Percentiles rank a stretch among this genome's conserved stretches.
Evolutionary conservation across 2,113 vertebrate genomes (phyloP).

Genomic region (Progne subis): DNA sequence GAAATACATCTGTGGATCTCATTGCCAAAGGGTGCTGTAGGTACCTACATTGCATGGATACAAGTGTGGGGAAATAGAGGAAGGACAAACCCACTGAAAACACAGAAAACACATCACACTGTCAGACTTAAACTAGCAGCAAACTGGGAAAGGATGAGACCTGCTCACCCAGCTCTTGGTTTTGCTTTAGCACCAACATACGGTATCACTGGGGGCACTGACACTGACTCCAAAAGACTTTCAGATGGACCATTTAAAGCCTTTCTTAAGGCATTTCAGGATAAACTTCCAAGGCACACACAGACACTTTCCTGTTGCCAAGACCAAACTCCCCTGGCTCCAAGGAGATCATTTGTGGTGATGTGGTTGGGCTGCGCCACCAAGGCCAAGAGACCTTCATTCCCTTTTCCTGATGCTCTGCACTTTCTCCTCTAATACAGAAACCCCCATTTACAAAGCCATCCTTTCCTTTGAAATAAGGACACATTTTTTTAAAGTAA

Average conservation of each 20-base stretch:
- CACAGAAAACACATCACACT: background rate
- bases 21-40: background rate
- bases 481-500: background rate
- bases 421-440: background rate
- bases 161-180: background rate
- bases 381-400: background rate
- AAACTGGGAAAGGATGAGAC: background rate
- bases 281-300: background rate
- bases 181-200: background rate
- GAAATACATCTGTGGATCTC: background rate
- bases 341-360: background rate
- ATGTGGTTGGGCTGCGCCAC: background rate
- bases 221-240: background rate
- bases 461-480: background rate
- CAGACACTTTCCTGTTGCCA: background rate
- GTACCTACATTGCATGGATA: background rate
- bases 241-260: background rate
- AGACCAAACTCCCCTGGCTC: background rate
- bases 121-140: background rate
- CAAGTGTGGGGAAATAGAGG: background rate
- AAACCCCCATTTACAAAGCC: background rate
- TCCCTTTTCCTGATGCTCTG: background rate
- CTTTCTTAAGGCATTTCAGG: background rate
- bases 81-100: background rate
- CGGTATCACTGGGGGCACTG: rapidly evolving